Evolutionary conservation across 2,113 vertebrate genomes (phyloP), one percentile per base, ranked within the genome.

Genomic region (Saccopteryx leptura): DNA sequence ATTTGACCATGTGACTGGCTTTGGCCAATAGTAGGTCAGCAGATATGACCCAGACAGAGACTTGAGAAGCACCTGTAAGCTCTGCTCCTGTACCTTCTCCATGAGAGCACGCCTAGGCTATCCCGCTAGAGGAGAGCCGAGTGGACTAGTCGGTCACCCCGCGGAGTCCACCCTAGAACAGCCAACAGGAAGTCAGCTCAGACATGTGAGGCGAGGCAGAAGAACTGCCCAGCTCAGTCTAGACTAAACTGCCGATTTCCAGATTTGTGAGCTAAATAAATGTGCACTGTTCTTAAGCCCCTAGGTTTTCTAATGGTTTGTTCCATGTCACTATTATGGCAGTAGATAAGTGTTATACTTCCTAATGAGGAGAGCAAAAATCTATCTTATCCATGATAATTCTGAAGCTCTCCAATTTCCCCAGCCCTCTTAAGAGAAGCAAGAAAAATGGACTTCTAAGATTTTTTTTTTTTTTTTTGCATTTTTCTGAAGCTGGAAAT

Each of bases 361-460:
- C 50, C 39, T 89, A 79, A 66, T 9, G 23, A 72, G 71, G 50
- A 74, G 54, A 90, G 24, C 24, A 75, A 75, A n/a, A 80, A 48
- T 79, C 60, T 61, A 80, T 75, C 10, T 86, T 80, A 91, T 88
- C 78, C 63, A n/a, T 39, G 28, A 26, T 63, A 81, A 21, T 31
- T 85, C 48, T 89, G n/a, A 92, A 94, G 52, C 31, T 68, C 39
- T 78, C n/a, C 46, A 12, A 50, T 68, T 94, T 87, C 23, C 39
- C 69, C 17, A 94, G 2, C 5, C 18, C 17, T 89, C 13, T 66
- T n/a, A 93, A 78, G 15, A 50, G 9, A 75, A 74, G 26, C 13
- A 8, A 86, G 52, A 92, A 81, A 92, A 90, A 72, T 79, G 14
- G n/a, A 50, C 92, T 68, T 75, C 17, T 39, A 39, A 87, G 46